These are phyloP conservation scores for Ichneumoninae sp. DNA, from an alignment of 2,888 invertebrate genomes.

Conservation along the genomic window DNA sequence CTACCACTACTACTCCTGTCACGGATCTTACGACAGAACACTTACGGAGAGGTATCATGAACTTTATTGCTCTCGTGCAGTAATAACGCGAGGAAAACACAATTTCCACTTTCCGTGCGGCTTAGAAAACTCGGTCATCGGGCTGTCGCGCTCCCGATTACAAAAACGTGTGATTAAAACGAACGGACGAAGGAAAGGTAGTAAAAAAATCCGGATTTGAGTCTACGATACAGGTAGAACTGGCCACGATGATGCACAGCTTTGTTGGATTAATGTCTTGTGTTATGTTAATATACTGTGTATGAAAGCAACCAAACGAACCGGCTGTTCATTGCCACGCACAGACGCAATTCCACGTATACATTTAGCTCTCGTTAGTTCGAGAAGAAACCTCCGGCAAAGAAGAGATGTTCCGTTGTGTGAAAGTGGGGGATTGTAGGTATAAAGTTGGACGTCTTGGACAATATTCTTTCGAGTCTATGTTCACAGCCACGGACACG, in stretches of 20 bases:
- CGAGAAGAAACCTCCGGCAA: conserved; percentile 43
- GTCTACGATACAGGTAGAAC: background rate
- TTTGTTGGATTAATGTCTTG: background rate
- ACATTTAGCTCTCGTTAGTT: conserved; percentile 3
- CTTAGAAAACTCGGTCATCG: conserved; percentile 48
- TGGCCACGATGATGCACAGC: background rate
- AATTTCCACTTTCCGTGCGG: conserved; percentile 29
- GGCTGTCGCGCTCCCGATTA: conserved; percentile 44
- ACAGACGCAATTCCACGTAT: background rate
- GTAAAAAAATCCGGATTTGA: conserved; percentile 25
- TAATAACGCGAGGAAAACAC: conserved; percentile 38
- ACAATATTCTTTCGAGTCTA: conserved; percentile 60
- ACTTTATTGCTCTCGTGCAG: conserved; percentile 33
- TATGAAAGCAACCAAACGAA: conserved; percentile 2
- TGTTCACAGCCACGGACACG: conserved; percentile 27
- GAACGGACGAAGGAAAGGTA: conserved; percentile 30
- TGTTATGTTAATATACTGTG: background rate
- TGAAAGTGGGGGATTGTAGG: conserved; percentile 68
- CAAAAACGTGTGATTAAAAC: conserved; percentile 31
- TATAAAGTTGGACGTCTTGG: conserved; percentile 74
- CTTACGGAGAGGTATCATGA: conserved; percentile 19
- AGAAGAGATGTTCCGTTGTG: conserved; percentile 9
- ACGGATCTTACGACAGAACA: background rate
- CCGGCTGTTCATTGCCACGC: background rate
- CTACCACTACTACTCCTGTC: background rate